A percentile compares a stretch with the other conserved stretches of the same genome.
phyloP scores from a whole-genome alignment of 2,797 vertebrate species.

The Coendou prehensilis region DNA sequence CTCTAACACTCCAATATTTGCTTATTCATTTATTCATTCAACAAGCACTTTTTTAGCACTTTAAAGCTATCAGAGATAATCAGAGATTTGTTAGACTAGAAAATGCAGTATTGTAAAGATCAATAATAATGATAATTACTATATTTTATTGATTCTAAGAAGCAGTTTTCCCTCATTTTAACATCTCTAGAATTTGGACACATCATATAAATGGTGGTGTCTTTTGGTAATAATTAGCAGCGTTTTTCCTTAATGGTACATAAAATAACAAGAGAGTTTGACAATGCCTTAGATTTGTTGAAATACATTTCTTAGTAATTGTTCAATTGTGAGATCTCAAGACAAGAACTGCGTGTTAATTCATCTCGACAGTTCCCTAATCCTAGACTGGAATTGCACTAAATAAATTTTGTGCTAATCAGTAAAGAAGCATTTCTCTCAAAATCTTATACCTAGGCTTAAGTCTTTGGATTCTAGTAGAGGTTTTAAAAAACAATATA shows the following conservation, averaged over 20 bases:
- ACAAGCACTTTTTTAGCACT: conserved; percentile 24
- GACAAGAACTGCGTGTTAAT: neutral
- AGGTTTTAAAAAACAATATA: neutral
- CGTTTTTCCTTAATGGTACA: neutral
- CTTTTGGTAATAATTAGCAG: conserved; percentile 19
- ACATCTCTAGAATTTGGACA: conserved; percentile 32
- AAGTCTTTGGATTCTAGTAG: conserved; percentile 22
- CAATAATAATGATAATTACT: conserved; percentile 27
- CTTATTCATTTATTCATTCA: conserved; percentile 15
- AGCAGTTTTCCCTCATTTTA: neutral
- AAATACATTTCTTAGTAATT: conserved; percentile 20
- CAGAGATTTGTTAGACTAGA: conserved; percentile 10
- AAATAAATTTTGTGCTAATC: neutral
- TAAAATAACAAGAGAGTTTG: conserved; percentile 46
- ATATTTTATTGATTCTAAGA: conserved; percentile 31
- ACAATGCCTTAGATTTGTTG: neutral
- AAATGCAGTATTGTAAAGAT: conserved; percentile 37
- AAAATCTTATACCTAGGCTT: neutral
- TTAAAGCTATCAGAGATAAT: neutral
- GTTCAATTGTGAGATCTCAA: conserved; percentile 53
- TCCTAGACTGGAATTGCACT: neutral
- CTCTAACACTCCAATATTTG: conserved; percentile 5
- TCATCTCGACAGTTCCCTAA: conserved; percentile 20
- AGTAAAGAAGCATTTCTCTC: conserved; percentile 43
- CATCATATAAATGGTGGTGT: neutral